Percentiles rank a stretch among this genome's conserved stretches.
These are phyloP conservation scores for Neodontobutis hainanensis DNA, from an alignment of 2,113 vertebrate genomes.

Conservation along the genomic window DNA sequence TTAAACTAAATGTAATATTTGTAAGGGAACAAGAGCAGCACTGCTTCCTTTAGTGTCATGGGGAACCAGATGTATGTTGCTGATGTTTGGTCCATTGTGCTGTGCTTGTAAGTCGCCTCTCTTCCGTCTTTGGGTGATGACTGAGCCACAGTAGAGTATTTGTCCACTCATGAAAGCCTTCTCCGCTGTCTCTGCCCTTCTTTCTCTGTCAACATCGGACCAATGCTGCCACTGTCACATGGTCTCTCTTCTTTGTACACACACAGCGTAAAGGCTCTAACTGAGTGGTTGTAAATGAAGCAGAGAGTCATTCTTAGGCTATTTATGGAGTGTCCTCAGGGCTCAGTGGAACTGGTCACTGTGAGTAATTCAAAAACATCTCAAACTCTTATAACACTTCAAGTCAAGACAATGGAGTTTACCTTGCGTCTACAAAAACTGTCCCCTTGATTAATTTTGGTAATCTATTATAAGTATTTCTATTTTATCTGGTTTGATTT, in stretches of 20 bases:
- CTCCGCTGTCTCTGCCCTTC: constrained; percentile 19
- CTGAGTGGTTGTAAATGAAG: constrained; percentile 65
- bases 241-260: constrained; percentile 14
- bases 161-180: constrained; percentile 60
- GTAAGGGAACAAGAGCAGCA: not conserved
- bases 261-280: constrained; percentile 32
- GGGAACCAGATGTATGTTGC: constrained; percentile 46
- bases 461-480: constrained; percentile 6
- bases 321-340: constrained; percentile 72
- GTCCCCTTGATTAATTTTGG: not conserved
- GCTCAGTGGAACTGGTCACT: constrained; percentile 60
- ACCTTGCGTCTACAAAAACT: not conserved
- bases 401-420: not conserved
- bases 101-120: constrained; percentile 34
- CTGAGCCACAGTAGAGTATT: constrained; percentile 54
- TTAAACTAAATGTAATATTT: too few species aligned
- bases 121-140: constrained; percentile 47
- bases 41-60: constrained; percentile 1
- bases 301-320: constrained; percentile 67
- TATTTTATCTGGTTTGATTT: not conserved
- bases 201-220: constrained; percentile 50
- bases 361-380: constrained; percentile 66
- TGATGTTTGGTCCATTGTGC: constrained; percentile 58
- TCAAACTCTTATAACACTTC: constrained; percentile 24
- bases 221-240: constrained; percentile 66